A percentile compares a stretch with the other conserved stretches of the same genome.
Conservation (phyloP, 2,888 invertebrate species). For the Shargacucullia verbasci region DNA sequence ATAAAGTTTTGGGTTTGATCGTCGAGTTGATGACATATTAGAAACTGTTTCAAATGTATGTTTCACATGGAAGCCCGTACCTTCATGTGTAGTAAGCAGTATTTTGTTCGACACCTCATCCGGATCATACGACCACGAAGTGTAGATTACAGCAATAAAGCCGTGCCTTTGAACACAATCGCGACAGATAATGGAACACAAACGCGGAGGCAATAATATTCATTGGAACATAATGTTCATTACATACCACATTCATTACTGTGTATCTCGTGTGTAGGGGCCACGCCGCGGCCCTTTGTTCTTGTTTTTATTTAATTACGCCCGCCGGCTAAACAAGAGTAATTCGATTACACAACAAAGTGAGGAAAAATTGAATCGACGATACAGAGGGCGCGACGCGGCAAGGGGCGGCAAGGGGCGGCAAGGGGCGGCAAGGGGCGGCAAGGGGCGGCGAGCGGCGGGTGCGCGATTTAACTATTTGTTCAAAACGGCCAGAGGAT, state of each 20-base stretch:
- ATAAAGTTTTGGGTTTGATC: too few species aligned
- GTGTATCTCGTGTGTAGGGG: background rate
- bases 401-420: background rate
- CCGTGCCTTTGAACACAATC: background rate
- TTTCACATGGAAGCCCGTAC: too few species aligned
- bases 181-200: background rate
- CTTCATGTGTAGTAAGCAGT: too few species aligned
- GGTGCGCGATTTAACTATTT: slow-evolving; percentile 12
- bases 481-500: background rate
- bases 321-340: slow-evolving; percentile 51
- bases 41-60: too few species aligned
- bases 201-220: background rate
- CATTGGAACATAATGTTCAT: slow-evolving; percentile 5
- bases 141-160: too few species aligned
- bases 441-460: too few species aligned
- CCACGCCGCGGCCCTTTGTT: slow-evolving; percentile 42
- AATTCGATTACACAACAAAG: slow-evolving; percentile 62
- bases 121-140: too few species aligned
- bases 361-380: slow-evolving; percentile 55
- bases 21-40: too few species aligned
- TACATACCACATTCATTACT: slow-evolving; percentile 7
- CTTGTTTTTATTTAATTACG: slow-evolving; percentile 63
- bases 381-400: slow-evolving; percentile 1
- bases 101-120: too few species aligned
- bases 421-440: too few species aligned